Evolutionary conservation across 2,113 vertebrate species (phyloP), one percentile per base, ranked within the genome.

Genomic region (Tapirus terrestris): DNA sequence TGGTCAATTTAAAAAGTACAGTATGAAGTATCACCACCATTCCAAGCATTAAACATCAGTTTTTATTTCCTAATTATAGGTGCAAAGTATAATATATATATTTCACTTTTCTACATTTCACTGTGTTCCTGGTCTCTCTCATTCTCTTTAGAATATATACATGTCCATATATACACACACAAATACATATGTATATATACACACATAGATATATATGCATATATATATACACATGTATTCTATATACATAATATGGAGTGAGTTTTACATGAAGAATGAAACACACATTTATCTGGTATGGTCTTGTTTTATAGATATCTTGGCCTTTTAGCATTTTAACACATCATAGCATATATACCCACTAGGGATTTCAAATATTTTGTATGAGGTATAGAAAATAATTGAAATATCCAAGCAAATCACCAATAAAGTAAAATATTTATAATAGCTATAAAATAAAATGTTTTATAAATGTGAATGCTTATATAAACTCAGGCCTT

Each of bases 391-490:
- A 21, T 65, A 27, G 53, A 65, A 79, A 65, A 68, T 29, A 85
- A 85, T 91, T 48, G n/a, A 85, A 89, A n/a, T 86, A 76, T 51
- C 45, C 81, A 94, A 95, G 11, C 45, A 89, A 77, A 56, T 60
- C 48, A 72, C 16, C 27, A 86, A 20, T 90, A 87, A 83, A 21
- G 48, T 73, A 84, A 96, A 83, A 29, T 76, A 45, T 48, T 89
- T 95, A 25, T 17, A 76, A 53, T 33, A 90, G 11, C 12, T 79
- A 51, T 77, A 92, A 94, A 90, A 86, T 53, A 53, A 67, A 56
- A 39, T 48, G 5, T 85, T 65, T 88, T 75, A 76, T 25, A 77
- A 81, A 65, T 70, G 8, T 53, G 58, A 95, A 58, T 53, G 84
- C n/a, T 72, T 77, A 20, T 72, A 80, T 72, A 88, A 86, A 81